Conservation (phyloP, 1,140 invertebrate genomes). For the Brachionus manjavacas region DNA sequence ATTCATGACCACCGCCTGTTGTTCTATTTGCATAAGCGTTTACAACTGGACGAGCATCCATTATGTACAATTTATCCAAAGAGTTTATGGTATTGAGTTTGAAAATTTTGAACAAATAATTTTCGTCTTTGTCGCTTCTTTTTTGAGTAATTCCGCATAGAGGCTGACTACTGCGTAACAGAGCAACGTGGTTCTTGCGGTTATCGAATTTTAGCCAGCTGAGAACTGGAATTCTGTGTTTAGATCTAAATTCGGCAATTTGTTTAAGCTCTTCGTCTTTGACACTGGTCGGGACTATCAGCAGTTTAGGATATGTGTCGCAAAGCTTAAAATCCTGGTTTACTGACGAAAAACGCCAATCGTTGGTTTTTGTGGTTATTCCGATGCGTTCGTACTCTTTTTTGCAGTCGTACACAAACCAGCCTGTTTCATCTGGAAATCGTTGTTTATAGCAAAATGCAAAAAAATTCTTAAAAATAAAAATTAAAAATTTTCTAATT, state of each 20-base stretch:
- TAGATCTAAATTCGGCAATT: slow-evolving; percentile 79
- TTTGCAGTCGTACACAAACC: slow-evolving; percentile 26
- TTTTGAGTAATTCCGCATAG: slow-evolving; percentile 87
- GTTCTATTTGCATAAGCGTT: slow-evolving; percentile 99
- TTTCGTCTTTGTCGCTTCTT: slow-evolving; percentile 80
- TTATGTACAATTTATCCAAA: slow-evolving; percentile 12
- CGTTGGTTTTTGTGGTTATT: neutral
- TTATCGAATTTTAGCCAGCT: slow-evolving; percentile 68
- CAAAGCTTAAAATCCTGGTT: slow-evolving; percentile 58
- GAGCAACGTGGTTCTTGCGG: slow-evolving; percentile 77
- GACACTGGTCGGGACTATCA: slow-evolving; percentile 79
- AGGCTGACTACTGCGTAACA: slow-evolving; percentile 85
- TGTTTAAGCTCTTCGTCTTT: slow-evolving; percentile 74
- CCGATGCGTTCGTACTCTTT: slow-evolving; percentile 19
- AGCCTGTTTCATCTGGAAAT: slow-evolving; percentile 25
- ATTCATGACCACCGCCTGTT: slow-evolving; percentile 97
- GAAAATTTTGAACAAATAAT: slow-evolving; percentile 65
- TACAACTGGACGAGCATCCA: slow-evolving; percentile 55
- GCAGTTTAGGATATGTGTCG: slow-evolving; percentile 77
- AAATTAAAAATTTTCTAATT: neutral
- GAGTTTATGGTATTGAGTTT: slow-evolving; percentile 43
- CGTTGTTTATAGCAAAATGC: slow-evolving; percentile 29
- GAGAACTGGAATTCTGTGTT: slow-evolving; percentile 77
- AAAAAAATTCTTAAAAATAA: slow-evolving; percentile 6
- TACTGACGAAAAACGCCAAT: neutral